A percentile compares a stretch with the other conserved stretches of the same genome.
phyloP scores from a whole-genome alignment of 2,113 vertebrate species.

The Felis chaus region DNA sequence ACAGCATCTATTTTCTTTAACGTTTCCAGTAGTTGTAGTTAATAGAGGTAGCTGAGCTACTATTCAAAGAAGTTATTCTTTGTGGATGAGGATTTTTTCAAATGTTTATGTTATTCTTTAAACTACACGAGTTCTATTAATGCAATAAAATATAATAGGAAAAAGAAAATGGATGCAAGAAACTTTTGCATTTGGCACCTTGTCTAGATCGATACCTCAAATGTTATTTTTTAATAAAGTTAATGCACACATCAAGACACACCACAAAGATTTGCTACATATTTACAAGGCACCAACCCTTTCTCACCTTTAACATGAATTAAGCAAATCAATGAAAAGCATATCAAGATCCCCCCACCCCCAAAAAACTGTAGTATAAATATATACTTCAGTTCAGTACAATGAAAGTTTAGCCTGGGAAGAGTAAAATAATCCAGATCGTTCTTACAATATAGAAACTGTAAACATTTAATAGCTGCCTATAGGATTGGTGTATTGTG shows the following conservation, averaged over 20 bases:
- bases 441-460: slow-evolving; percentile 88
- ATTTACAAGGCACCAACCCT: slow-evolving; percentile 92
- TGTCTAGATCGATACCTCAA: slow-evolving; percentile 88
- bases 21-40: slow-evolving; percentile 86
- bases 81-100: slow-evolving; percentile 83
- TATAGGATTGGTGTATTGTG: slow-evolving; percentile 94
- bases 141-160: slow-evolving; percentile 85
- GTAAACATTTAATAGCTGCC: slow-evolving; percentile 97
- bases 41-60: slow-evolving; percentile 87
- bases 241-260: slow-evolving; percentile 88
- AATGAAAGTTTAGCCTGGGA: slow-evolving; percentile 87
- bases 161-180: slow-evolving; percentile 87
- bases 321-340: slow-evolving; percentile 84
- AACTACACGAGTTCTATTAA: slow-evolving; percentile 84
- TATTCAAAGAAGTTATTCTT: slow-evolving; percentile 81
- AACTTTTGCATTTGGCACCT: slow-evolving; percentile 90
- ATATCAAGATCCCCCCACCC: slow-evolving; percentile 78
- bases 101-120: slow-evolving; percentile 82
- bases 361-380: slow-evolving; percentile 82
- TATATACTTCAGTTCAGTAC: slow-evolving; percentile 87
- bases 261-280: slow-evolving; percentile 88
- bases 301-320: slow-evolving; percentile 85
- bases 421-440: slow-evolving; percentile 88
- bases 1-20: slow-evolving; percentile 84
- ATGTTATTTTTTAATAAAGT: slow-evolving; percentile 88